Base-by-base conservation (phyloP, 2,113 vertebrate species). In the Corythaixoides concolor region DNA sequence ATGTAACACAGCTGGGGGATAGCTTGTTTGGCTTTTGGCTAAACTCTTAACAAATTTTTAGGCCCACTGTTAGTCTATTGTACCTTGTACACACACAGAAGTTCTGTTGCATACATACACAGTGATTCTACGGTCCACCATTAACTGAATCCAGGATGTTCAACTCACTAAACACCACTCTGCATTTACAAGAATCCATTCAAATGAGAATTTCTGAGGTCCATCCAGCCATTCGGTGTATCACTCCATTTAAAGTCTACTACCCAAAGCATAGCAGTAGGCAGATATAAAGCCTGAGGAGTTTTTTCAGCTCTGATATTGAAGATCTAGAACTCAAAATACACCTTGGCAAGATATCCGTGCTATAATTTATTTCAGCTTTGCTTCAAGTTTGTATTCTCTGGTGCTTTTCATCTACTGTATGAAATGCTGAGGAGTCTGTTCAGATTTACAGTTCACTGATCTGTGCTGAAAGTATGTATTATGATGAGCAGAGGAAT, bases 371-470 rank as follows among this genome's bases (percentile, higher is more conserved):
- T 35, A 69, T 79, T 92, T 79, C 41, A 89, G 13, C 37, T 85
- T 83, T 63, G 28, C 55, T 73, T 70, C 20, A 55, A 79, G 66
- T 67, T 26, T 84, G 55, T 67, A 32, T 86, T 80, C n/a, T 86
- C 32, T n/a, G 32, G 13, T 83, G 23, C 32, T 87, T 72, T 72
- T 84, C 27, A 91, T 55, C 6, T 50, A 39, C 47, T 23, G 30
- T 17, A 59, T 59, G 15, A 86, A 80, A 62, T 13, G 27, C 39
- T 84, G 63, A 90, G 41, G 19, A 74, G 23, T 24, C 55, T 82
- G 70, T 81, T 92, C 64, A 87, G 72, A 53, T 90, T 81, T 64
- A 80, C 56, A 92, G 76, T 68, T 87, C 92, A 67, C 49, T 89
- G 92, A 53, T 64, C 73, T 58, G 41, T 58, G 68, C 37, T 90